These are phyloP conservation scores for Octodonta nipae DNA, from an alignment of 2,888 invertebrate genomes.

Conservation along the genomic window DNA sequence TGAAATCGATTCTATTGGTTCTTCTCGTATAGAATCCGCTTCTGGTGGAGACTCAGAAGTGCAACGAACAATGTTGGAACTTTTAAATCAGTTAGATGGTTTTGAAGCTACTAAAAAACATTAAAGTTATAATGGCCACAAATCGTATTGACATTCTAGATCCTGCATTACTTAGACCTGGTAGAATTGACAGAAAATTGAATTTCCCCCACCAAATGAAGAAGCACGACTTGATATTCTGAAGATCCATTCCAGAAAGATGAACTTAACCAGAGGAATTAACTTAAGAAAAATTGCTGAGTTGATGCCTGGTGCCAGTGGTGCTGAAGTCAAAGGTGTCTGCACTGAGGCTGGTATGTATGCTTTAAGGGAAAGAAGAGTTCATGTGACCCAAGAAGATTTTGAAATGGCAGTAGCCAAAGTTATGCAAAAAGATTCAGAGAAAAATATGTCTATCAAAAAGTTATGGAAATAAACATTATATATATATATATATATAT, in stretches of 20 bases:
- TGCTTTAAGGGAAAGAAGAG: slow-evolving; percentile 88
- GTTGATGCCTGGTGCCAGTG: slow-evolving; percentile 97
- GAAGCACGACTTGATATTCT: slow-evolving; percentile 95
- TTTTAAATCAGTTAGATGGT: slow-evolving; percentile 97
- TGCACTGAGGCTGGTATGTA: slow-evolving; percentile 99
- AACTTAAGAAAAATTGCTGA: slow-evolving; percentile 97
- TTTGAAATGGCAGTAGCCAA: slow-evolving; percentile 99
- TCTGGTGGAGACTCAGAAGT: slow-evolving; percentile 98
- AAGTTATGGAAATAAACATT: slow-evolving; percentile 99
- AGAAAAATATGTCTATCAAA: slow-evolving; percentile 99
- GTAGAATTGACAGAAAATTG: slow-evolving; percentile 98
- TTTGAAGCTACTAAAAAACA: slow-evolving; percentile 99
- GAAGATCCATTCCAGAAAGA: slow-evolving; percentile 97
- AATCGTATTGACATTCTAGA: slow-evolving; percentile 98
- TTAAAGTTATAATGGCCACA: slow-evolving; percentile 99
- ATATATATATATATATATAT: too few relatives aligned
- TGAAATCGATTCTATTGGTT: slow-evolving; percentile 99
- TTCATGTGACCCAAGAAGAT: slow-evolving; percentile 99
- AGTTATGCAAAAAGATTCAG: slow-evolving; percentile 99
- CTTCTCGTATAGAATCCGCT: slow-evolving; percentile 94
- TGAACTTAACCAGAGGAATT: slow-evolving; percentile 97
- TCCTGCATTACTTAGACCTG: slow-evolving; percentile 90
- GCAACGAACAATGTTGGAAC: slow-evolving; percentile 96
- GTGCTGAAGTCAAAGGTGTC: slow-evolving; percentile 98
- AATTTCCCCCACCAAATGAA: slow-evolving; percentile 99